Base-by-base conservation (phyloP, 2,113 vertebrate species). In the Mixornis gularis region DNA sequence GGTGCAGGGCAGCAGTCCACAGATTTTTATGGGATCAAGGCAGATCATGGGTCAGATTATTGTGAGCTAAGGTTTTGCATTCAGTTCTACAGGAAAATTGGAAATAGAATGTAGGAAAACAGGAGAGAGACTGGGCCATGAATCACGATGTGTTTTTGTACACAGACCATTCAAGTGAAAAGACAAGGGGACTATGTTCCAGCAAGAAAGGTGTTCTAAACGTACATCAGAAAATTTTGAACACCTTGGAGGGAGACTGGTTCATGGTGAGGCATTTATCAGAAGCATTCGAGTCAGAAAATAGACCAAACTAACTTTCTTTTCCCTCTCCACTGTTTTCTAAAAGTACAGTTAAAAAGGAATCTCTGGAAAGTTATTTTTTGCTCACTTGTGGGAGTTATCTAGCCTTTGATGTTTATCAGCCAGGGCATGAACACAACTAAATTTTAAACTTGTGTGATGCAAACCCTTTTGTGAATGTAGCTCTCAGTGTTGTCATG, bases 11-110 rank as follows among this genome's bases (percentile, higher is more conserved):
- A 72, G 26, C 49, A 72, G 8, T 60, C 30, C 21, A 52, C n/a
- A 82, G 10, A 20, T 56, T 60, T 8, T 52, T 56, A 32, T 10
- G 6, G 13, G 49, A 64, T 64, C 36, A 79, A 79, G 48, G n/a
- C n/a, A n/a, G n/a, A n/a, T n/a, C n/a, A n/a, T n/a, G n/a, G 91
- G 21, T 68, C 0, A 0, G 2, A 13, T 63, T 53, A 10, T n/a
- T 66, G 22, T 22, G 21, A 72, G 10, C 52, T 4, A 77, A 25
- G 19, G 9, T 43, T 91, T 89, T 52, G 12, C 10, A 52, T 72
- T 85, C 6, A 41, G 0, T 48, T 84, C n/a, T 76, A n/a, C 7
- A 8, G 13, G n/a, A 44, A 89, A 81, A 64, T 40, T 81, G 63
- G 34, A 68, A 86, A 63, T 13, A 4, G 6, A 24, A 7, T 36